Evolutionary conservation across 2,888 invertebrate species (phyloP), one percentile per base, ranked within the genome.

Genomic region (Chymomyza fuscimana): DNA sequence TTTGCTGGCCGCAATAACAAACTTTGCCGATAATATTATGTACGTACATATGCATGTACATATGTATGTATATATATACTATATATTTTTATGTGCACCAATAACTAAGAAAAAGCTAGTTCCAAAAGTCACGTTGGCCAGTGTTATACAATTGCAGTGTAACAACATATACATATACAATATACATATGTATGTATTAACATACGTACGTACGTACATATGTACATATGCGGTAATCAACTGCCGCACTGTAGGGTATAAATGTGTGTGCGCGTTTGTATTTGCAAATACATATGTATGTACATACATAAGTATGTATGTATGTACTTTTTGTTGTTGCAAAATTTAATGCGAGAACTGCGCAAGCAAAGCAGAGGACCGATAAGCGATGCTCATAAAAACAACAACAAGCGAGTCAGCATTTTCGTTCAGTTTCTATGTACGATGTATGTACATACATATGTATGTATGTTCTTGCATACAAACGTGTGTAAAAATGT

Each of bases 401-500:
- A 54, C 19, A 54, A 54, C 22, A 22, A 22, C 22, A 16, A n/a
- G 22, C 16, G 19, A 54, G 19, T 22, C 16, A 6, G 54, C 54
- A 54, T 54, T 16, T 16, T 54, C 22, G 9, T 12, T 5, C 16
- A n/a, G 10, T 12, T 29, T 4, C 19, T 36, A 60, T 68, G 69
- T 73, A 69, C 60, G 4, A 67, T 66, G 16, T 64, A 63, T 16
- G 54, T 56, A 63, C 50, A 40, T 52, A 46, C 16, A 50, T 65
- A 69, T 22, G 64, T 65, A 59, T 51, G 56, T 64, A 40, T 32
- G 1, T 60, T 25, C 6, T 32, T 32, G 32, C 32, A 32, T 32
- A 32, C 32, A 32, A 32, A 6, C 32, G 6, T 7, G 6, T 32
- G 9, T 9, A 32, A 32, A 32, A 7, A 7, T 7, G 9, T 32